A percentile compares a stretch with the other conserved stretches of the same genome.
phyloP scores from a whole-genome alignment of 2,113 vertebrate species.

The Coptodon bakossiorum region DNA sequence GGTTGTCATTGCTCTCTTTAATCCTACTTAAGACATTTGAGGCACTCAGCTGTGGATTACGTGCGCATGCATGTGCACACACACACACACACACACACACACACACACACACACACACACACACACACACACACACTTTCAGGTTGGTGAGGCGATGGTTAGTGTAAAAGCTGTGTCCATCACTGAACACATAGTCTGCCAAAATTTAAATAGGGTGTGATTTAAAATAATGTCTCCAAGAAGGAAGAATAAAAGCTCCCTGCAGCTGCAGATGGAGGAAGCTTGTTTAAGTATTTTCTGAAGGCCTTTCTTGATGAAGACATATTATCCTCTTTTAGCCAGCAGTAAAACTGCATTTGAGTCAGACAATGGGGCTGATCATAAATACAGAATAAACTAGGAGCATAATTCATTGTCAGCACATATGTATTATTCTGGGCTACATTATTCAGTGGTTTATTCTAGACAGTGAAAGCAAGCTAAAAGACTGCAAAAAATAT shows the following conservation, averaged over 20 bases:
- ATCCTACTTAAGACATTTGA: conserved; percentile 59
- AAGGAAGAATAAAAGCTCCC: not conserved
- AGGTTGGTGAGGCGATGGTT: conserved; percentile 21
- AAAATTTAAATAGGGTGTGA: conserved; percentile 44
- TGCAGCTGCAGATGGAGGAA: not conserved
- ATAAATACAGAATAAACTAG: conserved; percentile 19
- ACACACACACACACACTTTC: not conserved
- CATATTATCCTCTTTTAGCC: conserved; percentile 3
- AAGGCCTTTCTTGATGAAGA: conserved; percentile 40
- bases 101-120: not conserved
- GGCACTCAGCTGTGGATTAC: conserved; percentile 39
- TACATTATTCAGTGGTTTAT: conserved; percentile 26
- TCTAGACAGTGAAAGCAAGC: not conserved
- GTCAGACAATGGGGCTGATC: conserved; percentile 30
- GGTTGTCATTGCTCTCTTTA: not conserved
- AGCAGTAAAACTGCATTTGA: conserved; percentile 23
- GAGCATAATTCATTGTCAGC: conserved; percentile 37
- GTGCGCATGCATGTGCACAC: conserved; percentile 8
- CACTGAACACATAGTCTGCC: conserved; percentile 56
- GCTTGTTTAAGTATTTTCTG: conserved; percentile 28
- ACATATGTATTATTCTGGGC: conserved; percentile 20
- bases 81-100: not conserved
- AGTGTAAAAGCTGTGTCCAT: conserved; percentile 30
- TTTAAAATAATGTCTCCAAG: conserved; percentile 32
- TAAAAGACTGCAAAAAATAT: not conserved